Evolutionary conservation across 2,113 vertebrate species (phyloP), one percentile per base, ranked within the genome.

Genomic region (Neotoma lepida): DNA sequence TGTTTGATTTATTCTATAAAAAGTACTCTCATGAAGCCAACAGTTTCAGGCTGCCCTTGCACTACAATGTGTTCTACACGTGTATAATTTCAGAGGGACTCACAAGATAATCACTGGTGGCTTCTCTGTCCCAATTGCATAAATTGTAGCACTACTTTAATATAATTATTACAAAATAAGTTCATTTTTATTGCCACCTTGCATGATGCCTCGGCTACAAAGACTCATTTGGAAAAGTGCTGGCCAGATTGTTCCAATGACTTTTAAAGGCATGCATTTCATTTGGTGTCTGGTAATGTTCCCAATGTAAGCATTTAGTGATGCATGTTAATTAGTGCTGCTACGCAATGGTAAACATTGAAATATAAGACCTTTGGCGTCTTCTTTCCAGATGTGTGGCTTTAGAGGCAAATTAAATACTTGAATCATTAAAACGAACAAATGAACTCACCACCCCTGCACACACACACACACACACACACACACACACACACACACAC

Each of bases 1-100:
- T 61, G 66, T 97, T 95, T 86, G 58, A 92, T 92, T 96, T 94
- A 63, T 71, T 96, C 95, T 92, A 95, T 82, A 90, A 96, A 97
- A 97, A 93, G 81, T 46, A 76, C 41, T 58, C 92, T 94, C 64
- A 77, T 26, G 80, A 94, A 94, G 91, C 92, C 77, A 89, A 95
- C 35, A 30, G 88, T 92, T 51, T 68, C 63, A 93, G 86, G 73
- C 73, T 96, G 76, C 93, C 70, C 14, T 26, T 63, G 56, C 2
- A 4, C 61, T 49, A 28, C 76, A 51, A 95, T 82, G 64, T 88
- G 61, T 91, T 92, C 70, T n/a, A 35, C 86, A 89, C 92, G 74
- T 94, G 70, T 30, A 9, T 92, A 88, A 91, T 91, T 97, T 96
- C 74, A 90, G 95, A 96, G 71, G 78, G 44, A 93, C 44, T 94